Evolutionary conservation across 2,888 invertebrate species (phyloP), one percentile per base, ranked within the genome.

Genomic region (Heliconius aoede): DNA sequence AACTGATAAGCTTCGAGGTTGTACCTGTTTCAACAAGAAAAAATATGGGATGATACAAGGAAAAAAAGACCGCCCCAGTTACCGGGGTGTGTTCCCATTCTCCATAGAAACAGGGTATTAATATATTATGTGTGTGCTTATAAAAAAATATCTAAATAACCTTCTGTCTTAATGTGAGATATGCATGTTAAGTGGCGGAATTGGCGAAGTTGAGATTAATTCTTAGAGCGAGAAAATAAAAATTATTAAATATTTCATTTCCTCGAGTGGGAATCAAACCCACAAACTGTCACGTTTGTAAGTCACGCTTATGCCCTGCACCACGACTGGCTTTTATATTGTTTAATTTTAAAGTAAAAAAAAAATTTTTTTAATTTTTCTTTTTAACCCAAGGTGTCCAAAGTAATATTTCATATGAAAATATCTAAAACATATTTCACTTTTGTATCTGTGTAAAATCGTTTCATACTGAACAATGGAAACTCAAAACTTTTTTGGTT

Each of bases 401-500:
- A 15, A 40, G 40, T 4, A 0, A 40, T 3, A 40, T 4, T 4
- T 40, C 4, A 4, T 18, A 46, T 46, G 15, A 1, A 46, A 18
- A 3, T 1, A 32, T 8, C 51, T 21, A 51, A 51, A 8, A 60
- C 1, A 15, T 26, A 60, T 28, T n/a, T 21, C 13, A 26, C 15
- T 28, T 28, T 60, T 60, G 15, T 60, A 60, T 26, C 24, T 24
- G n/a, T 58, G 2, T 60, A 62, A 71, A 68, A 32, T 64, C 74
- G 75, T 75, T 73, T 32, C 80, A 78, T 76, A 65, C 32, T 28
- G 55, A 72, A 32, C 62, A 82, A 80, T 81, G 81, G 79, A 73
- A 77, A 82, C 81, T 73, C 26, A 55, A 58, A 21, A 64, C 76
- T 75, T 61, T 73, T 72, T 76, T 75, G 79, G 78, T 80, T 84